Base-by-base conservation (phyloP, 2,797 vertebrate species). In the Gymnocypris eckloni region DNA sequence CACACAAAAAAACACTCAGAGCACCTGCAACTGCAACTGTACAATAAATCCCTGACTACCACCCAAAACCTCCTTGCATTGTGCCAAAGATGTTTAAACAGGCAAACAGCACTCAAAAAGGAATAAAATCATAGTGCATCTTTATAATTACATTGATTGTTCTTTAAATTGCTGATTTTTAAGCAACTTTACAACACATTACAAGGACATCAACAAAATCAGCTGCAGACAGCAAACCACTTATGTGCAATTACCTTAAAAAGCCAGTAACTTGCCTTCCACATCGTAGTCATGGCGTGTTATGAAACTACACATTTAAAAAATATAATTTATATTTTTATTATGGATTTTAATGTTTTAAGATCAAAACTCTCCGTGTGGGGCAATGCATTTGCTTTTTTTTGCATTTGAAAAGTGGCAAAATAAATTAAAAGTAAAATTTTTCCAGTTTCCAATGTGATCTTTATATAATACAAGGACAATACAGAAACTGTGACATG, bases 171-270 rank as follows among this genome's bases (percentile, higher is more conserved):
- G 56, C 54, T 56, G 33, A 81, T 71, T 70, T 70, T 56, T 81
- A 22, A 12, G 48, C 67, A 71, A 75, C 69, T 54, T 70, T 81
- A 41, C 48, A 85, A 50, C 52, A 75, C 54, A 54, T 70, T 81
- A 54, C 37, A 85, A 50, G 33, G 48, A 76, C 43, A n/a, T n/a
- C 41, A 54, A 41, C 45, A 52, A 64, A 56, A 39, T 11, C 28
- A 64, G 48, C 52, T 37, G 59, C 71, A 56, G 45, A 81, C 59
- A 81, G 61, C 48, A 81, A 50, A 69, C 48, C 66, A 54, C 80
- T 54, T 82, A 82, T 43, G 33, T 9, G 70, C 20, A 56, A 50
- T 81, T 71, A 71, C 9, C 67, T 54, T 39, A 81, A 81, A 81
- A 28, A 71, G 22, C 50, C 22, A 6, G 50, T 18, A 71, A 81